Evolutionary conservation across 2,113 vertebrate genomes (phyloP), one percentile per base, ranked within the genome.

Genomic region (Theristicus caerulescens): DNA sequence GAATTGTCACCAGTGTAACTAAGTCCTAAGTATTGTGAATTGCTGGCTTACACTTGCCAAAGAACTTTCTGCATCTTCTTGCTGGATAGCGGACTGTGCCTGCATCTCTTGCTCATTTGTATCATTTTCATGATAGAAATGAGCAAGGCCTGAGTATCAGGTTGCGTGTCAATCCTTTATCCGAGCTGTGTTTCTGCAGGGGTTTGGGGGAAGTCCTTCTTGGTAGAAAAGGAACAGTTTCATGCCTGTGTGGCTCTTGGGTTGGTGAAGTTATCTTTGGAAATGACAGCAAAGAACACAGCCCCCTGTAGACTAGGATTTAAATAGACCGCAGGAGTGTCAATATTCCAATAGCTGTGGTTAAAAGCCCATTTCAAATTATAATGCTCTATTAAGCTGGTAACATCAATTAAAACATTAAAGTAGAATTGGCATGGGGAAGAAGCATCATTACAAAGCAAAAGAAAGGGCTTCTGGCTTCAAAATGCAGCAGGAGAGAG

Each of bases 301-400:
- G 54, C 57, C 40, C 72, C 86, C 73, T n/a, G 36, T 34, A 36
- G 84, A 13, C 19, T 10, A 9, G 55, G 71, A 62, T 90, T 96
- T 70, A 85, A 46, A 58, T 65, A 94, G 92, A 9, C 76, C 79
- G 71, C 67, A 31, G 29, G 80, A 44, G 38, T 2, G 21, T 90
- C 79, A 38, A 44, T 80, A 74, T 80, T 76, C 70, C 93, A 77
- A 62, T 78, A 84, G 62, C 92, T 92, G 86, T 86, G 79, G 55
- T 96, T 93, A 95, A 92, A 91, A 94, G 78, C 73, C 83, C 66
- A 15, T 94, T 96, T 82, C 83, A 64, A 34, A 90, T 92, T 91
- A 70, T 29, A 73, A 52, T n/a, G 74, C 74, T 21, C 81, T 82
- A 2, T 94, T 96, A 93, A 94, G 42, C 57, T 90, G 79, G 58